Evolutionary conservation across 1,140 invertebrate species (phyloP).

Genomic region (Orius insidiosus): DNA sequence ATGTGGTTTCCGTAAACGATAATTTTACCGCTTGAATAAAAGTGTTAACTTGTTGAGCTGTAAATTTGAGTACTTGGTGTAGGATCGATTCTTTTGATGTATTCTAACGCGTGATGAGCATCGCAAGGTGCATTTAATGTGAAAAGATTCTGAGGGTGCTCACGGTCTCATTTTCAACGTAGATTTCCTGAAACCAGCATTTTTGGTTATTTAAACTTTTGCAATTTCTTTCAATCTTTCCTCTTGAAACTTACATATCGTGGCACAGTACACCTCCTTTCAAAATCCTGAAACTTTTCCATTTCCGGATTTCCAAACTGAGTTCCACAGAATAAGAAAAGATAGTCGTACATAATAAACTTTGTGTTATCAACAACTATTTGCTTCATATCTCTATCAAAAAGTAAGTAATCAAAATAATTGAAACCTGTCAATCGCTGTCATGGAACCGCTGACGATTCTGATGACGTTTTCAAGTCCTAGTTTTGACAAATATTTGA

Average conservation of each 20-base stretch:
- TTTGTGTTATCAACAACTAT: constrained; percentile 32
- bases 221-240: no score
- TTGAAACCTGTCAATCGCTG: constrained; percentile 35
- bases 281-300: constrained; percentile 21
- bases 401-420: constrained; percentile 10
- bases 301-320: constrained; percentile 35
- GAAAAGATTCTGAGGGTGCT: constrained; percentile 34
- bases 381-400: constrained; percentile 33
- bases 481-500: constrained; percentile 30
- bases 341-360: constrained; percentile 37
- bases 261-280: constrained; percentile 17
- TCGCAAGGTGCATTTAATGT: constrained; percentile 36
- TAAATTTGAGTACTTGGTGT: neutral
- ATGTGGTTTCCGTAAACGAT: constrained; percentile 42
- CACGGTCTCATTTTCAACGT: no score
- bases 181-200: no score
- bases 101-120: constrained; percentile 28
- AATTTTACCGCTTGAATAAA: constrained; percentile 24
- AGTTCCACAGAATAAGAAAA: constrained; percentile 38
- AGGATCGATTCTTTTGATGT: constrained; percentile 20
- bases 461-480: constrained; percentile 33
- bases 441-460: constrained; percentile 33
- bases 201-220: no score
- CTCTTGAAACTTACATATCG: constrained; percentile 6
- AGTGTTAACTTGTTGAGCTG: neutral